These are phyloP conservation scores for Tetrapedia diversipes DNA, from an alignment of 2,888 invertebrate genomes.

Conservation along the genomic window DNA sequence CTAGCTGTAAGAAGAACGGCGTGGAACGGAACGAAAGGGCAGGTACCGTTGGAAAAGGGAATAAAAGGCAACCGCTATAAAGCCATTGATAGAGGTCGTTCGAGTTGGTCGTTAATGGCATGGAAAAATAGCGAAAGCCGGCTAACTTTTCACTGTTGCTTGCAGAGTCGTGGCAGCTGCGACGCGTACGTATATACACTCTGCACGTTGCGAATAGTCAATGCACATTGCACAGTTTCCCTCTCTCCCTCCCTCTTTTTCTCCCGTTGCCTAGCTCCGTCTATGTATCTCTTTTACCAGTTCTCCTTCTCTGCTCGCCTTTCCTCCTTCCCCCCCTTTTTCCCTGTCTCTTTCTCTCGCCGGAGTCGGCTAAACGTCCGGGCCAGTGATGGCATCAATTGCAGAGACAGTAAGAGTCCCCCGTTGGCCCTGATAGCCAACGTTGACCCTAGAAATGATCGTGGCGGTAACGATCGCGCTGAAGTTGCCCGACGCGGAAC, in stretches of 20 bases:
- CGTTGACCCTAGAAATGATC: conserved; percentile 4
- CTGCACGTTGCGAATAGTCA: conserved; percentile 41
- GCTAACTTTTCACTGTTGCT: conserved; percentile 73
- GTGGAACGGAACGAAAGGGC: conserved; percentile 26
- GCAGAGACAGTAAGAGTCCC: conserved; percentile 38
- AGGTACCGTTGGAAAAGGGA: conserved; percentile 56
- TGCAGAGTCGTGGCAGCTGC: conserved; percentile 54
- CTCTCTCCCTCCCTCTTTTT: not conserved
- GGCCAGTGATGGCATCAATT: conserved; percentile 45
- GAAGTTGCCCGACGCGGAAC: conserved; percentile 40
- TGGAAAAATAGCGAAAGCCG: conserved; percentile 78
- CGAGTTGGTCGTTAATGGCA: conserved; percentile 78
- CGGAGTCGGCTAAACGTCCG: conserved; percentile 39
- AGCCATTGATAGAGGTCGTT: conserved; percentile 79
- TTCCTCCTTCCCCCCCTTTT: too few species aligned
- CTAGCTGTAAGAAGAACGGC: conserved; percentile 33
- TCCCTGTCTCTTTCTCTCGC: conserved; percentile 8
- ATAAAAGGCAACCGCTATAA: conserved; percentile 77
- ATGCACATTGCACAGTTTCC: conserved; percentile 28
- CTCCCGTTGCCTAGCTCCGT: too few species aligned
- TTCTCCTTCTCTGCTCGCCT: not conserved
- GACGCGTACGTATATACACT: conserved; percentile 51
- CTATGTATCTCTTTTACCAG: not conserved
- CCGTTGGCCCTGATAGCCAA: conserved; percentile 47
- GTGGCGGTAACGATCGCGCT: conserved; percentile 40